Evolutionary conservation across 2,888 invertebrate genomes (phyloP), one percentile per base, ranked within the genome.

Genomic region (Mesodorylaimus sp.): DNA sequence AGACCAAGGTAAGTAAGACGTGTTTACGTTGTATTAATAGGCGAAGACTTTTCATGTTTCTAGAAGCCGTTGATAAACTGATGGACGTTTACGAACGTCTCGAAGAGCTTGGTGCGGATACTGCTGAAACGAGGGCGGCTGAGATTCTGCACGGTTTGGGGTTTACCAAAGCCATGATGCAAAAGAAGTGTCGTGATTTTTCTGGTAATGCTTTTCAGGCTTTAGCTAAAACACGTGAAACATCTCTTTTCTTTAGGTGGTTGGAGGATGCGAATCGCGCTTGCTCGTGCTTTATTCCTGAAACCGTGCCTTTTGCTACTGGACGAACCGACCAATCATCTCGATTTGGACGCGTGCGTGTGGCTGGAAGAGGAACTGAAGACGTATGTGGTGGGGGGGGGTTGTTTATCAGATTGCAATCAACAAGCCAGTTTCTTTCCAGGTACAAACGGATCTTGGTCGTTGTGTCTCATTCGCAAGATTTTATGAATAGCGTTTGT

Each of bases 321-420:
- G 50, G 77, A 77, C 61, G 77, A 77, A 59, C 76, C 76, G 0
- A 73, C 73, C 7, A 74, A 73, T 55, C 73, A 73, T 61, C 60
- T 76, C 39, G 69, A 77, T 76, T 75, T 99, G 59, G 91, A 97
- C 66, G 95, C 97, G 51, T 97, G 95, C 68, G 95, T 97, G 43
- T 99, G 97, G 97, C 77, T 99, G 50, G 97, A 99, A 70, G 87
- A 91, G 68, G 95, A 97, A 71, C 75, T 97, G 41, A 88, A 87
- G 73, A 79, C 80, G 75, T 84, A 65, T 70, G 75, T 48, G 46
- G 10, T 36, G 13, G 36, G 10, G 10, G 10, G 13, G 13, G n/a
- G 36, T 36, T 36, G 10, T 36, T 36, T 13, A 36, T 36, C 13
- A 13, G 10, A 13, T 36, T 36, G 36, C n/a, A n/a, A n/a, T 13